These are phyloP conservation scores for Torymus tubicola DNA, from an alignment of 2,888 invertebrate genomes.

Conservation along the genomic window DNA sequence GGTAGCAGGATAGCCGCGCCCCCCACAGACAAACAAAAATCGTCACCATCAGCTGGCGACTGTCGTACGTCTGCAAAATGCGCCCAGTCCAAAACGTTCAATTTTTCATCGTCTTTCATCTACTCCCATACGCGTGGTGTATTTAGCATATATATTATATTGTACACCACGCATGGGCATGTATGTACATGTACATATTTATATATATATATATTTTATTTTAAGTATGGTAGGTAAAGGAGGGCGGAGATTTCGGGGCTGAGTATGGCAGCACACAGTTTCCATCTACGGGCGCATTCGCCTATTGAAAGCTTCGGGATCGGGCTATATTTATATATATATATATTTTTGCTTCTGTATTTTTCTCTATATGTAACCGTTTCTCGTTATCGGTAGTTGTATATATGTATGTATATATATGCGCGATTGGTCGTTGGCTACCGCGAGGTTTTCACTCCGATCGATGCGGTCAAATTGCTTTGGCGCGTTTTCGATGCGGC, in stretches of 20 bases:
- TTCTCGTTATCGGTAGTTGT: too few species aligned
- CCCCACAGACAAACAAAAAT: slow-evolving; percentile 93
- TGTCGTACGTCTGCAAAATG: slow-evolving; percentile 84
- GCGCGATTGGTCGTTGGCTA: too few species aligned
- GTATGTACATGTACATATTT: too few species aligned
- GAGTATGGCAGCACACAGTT: slow-evolving; percentile 30
- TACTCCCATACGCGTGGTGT: too few species aligned
- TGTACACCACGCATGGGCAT: too few species aligned
- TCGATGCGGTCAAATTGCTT: slow-evolving; percentile 16
- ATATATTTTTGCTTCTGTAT: too few species aligned
- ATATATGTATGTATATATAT: too few species aligned
- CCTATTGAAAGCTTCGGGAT: slow-evolving; percentile 52
- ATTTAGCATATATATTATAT: too few species aligned
- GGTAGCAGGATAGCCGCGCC: slow-evolving; percentile 88
- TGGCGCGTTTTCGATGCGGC: not conserved
- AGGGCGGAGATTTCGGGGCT: not conserved
- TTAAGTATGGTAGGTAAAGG: too few species aligned
- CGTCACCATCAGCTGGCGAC: slow-evolving; percentile 94
- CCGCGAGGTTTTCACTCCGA: not conserved
- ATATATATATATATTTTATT: too few species aligned
- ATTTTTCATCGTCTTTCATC: not conserved
- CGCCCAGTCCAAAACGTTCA: slow-evolving; percentile 1
- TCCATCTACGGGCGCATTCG: slow-evolving; percentile 53
- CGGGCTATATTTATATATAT: not conserved
- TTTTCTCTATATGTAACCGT: too few species aligned